A percentile compares a stretch with the other conserved stretches of the same genome.
Conservation (phyloP, 2,113 vertebrate genomes). For the Erythrocercus mccallii region DNA sequence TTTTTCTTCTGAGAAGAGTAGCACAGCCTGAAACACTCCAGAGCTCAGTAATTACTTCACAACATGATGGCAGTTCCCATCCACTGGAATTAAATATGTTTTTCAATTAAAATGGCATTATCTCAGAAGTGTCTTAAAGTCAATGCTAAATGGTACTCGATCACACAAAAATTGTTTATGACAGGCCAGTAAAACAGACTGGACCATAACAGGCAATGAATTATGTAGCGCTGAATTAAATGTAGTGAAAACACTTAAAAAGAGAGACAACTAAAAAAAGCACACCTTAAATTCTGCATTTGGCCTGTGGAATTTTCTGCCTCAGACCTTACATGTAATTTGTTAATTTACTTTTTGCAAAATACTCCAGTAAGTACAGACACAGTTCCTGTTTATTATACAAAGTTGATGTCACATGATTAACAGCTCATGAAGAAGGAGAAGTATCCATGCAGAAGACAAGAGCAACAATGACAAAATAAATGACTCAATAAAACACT, state of each 20-base stretch:
- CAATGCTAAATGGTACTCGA: neutral
- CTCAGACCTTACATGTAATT: neutral
- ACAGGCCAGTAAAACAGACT: neutral
- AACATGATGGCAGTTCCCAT: neutral
- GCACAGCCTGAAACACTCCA: neutral
- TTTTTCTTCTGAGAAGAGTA: neutral
- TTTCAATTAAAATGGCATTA: neutral
- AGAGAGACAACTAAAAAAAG: neutral
- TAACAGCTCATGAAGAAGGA: neutral
- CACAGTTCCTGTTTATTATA: neutral
- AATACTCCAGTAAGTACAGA: neutral
- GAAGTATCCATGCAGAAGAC: neutral
- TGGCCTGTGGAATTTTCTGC: neutral
- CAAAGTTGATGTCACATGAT: neutral
- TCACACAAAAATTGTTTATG: neutral
- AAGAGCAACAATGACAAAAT: neutral
- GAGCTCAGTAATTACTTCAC: neutral
- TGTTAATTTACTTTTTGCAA: neutral
- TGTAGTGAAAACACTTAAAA: neutral
- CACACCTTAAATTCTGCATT: neutral
- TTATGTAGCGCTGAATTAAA: neutral
- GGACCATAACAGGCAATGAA: neutral
- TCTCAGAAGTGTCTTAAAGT: neutral
- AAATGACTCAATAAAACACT: neutral
- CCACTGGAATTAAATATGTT: neutral